Conservation (phyloP, 1,140 invertebrate species). For the Trachymyrmex septentrionalis region DNA sequence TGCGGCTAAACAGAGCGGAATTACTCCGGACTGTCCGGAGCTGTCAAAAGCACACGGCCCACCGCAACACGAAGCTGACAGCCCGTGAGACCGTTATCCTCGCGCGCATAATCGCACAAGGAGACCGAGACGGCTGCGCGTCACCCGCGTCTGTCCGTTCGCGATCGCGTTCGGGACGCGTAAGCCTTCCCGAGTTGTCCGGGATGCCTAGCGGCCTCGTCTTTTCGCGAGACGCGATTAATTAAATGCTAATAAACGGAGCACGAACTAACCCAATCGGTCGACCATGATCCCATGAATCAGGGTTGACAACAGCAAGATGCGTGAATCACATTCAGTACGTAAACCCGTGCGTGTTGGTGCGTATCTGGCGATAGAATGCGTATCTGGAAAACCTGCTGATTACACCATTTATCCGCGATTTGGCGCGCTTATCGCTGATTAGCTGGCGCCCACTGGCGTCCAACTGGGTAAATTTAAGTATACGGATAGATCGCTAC, state of each 20-base stretch:
- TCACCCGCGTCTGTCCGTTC: background rate
- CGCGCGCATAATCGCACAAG: conserved; percentile 1
- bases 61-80: background rate
- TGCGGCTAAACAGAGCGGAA: background rate
- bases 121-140: too few species aligned
- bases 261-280: conserved; percentile 87
- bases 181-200: background rate
- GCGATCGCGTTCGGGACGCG: background rate
- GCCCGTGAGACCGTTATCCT: conserved; percentile 59
- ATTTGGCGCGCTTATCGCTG: too few species aligned
- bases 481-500: too few species aligned
- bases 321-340: conserved; percentile 76
- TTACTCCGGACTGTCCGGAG: conserved; percentile 53
- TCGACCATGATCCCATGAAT: conserved; percentile 87
- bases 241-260: conserved; percentile 70
- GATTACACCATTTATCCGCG: too few species aligned
- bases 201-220: background rate
- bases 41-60: conserved; percentile 80
- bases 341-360: background rate
- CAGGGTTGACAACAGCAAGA: conserved; percentile 84
- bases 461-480: too few species aligned
- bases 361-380: background rate
- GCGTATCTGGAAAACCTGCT: too few species aligned
- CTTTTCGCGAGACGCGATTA: conserved; percentile 40
- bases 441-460: too few species aligned